A percentile compares a stretch with the other conserved stretches of the same genome.
phyloP scores from a whole-genome alignment of 2,797 vertebrate species.

The Cetoscarus ocellatus region DNA sequence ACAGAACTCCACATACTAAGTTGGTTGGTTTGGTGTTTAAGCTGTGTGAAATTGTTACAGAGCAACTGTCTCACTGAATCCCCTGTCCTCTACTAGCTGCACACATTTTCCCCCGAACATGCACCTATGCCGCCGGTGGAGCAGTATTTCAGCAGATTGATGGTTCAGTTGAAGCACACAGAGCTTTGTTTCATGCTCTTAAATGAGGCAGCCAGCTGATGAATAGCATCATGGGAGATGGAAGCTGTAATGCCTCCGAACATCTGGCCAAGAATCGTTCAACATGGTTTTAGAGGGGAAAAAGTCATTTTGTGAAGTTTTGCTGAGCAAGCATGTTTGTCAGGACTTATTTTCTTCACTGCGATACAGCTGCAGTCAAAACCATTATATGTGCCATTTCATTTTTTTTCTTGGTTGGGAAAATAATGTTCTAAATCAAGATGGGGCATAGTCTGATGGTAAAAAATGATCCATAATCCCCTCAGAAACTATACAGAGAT shows the following conservation, averaged over 20 bases:
- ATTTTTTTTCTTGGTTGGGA: background rate
- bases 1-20: too few species aligned
- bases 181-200: constrained; percentile 65
- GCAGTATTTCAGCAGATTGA: constrained; percentile 56
- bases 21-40: too few species aligned
- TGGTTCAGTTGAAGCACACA: constrained; percentile 67
- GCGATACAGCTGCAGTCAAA: constrained; percentile 1
- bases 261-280: constrained; percentile 30
- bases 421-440: background rate
- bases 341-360: constrained; percentile 26
- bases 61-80: constrained; percentile 7
- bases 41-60: background rate
- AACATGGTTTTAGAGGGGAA: constrained; percentile 24
- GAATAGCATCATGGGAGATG: constrained; percentile 44
- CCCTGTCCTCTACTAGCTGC: constrained; percentile 25
- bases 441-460: background rate
- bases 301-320: constrained; percentile 19
- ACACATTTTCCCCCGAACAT: constrained; percentile 42
- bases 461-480: background rate
- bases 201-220: constrained; percentile 57
- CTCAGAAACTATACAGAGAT: too few species aligned
- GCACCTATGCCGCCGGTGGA: constrained; percentile 31
- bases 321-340: constrained; percentile 39
- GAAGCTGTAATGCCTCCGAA: constrained; percentile 39
- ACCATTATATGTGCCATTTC: background rate